A percentile compares a stretch with the other conserved stretches of the same genome.
Evolutionary conservation across 2,888 invertebrate genomes (phyloP).

Genomic region (Ommatoiulus sabulosus): DNA sequence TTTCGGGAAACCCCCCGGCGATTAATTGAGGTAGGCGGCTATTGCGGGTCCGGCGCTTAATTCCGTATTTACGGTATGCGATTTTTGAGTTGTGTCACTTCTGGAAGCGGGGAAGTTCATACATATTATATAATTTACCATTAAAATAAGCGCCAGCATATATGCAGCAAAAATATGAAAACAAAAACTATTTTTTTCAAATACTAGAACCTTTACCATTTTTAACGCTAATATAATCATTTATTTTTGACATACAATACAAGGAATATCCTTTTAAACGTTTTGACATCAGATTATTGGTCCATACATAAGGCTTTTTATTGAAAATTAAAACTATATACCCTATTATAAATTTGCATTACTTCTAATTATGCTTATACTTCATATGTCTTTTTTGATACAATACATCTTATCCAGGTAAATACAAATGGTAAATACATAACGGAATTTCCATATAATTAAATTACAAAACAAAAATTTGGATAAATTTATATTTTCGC

Average conservation of each 20-base stretch:
- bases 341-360: conserved; percentile 1
- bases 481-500: not conserved
- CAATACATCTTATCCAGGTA: not conserved
- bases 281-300: conserved; percentile 7
- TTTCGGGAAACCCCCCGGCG: too few species aligned
- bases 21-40: too few species aligned
- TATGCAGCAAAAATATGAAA: too few species aligned
- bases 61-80: too few species aligned
- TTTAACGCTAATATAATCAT: conserved; percentile 31
- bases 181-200: not conserved
- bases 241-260: conserved; percentile 24
- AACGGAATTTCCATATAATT: not conserved
- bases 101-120: too few species aligned
- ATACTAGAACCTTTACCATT: not conserved
- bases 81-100: too few species aligned
- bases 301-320: conserved; percentile 47
- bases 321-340: conserved; percentile 1
- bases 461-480: not conserved
- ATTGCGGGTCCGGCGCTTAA: too few species aligned
- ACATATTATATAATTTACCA: too few species aligned
- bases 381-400: not conserved
- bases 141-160: too few species aligned
- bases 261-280: not conserved
- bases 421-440: not conserved
- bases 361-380: not conserved